phyloP scores from a whole-genome alignment of 1,140 invertebrate species.

The Drosophila rufa region DNA sequence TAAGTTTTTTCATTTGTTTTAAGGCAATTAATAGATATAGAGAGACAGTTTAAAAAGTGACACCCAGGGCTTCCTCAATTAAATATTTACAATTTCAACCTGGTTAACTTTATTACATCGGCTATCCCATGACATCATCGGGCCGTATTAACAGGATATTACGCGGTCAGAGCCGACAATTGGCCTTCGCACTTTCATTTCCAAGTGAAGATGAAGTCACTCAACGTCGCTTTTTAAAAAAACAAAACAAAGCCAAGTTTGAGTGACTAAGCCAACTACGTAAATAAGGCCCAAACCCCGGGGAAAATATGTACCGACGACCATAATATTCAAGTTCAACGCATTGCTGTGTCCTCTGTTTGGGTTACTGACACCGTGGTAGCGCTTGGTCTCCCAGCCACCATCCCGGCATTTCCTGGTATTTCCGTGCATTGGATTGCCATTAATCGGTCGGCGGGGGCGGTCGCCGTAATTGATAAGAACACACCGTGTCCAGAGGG shows the following conservation, averaged over 20 bases:
- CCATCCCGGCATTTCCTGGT: conserved; percentile 41
- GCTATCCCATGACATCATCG: conserved; percentile 35
- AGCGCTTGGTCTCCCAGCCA: conserved; percentile 5
- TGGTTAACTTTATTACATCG: conserved; percentile 2
- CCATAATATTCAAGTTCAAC: conserved; percentile 73
- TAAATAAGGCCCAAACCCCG: conserved; percentile 25
- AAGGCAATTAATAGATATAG: not conserved
- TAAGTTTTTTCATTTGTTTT: too few species aligned
- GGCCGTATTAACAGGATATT: conserved; percentile 32
- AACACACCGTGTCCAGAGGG: conserved; percentile 34
- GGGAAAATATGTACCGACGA: conserved; percentile 41
- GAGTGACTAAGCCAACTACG: conserved; percentile 68
- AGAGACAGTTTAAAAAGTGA: not conserved
- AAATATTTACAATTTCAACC: conserved; percentile 15
- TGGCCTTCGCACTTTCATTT: conserved; percentile 61
- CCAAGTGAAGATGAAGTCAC: conserved; percentile 75
- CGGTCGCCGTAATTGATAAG: conserved; percentile 67
- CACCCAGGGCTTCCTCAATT: not conserved
- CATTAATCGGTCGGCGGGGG: conserved; percentile 44
- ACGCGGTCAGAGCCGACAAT: conserved; percentile 16
- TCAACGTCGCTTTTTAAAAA: conserved; percentile 34
- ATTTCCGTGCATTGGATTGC: conserved; percentile 39
- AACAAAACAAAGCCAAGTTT: conserved; percentile 19
- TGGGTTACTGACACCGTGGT: conserved; percentile 71
- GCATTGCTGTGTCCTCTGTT: conserved; percentile 60